phyloP scores from a whole-genome alignment of 2,888 invertebrate species.

The Agonum fuliginosum region DNA sequence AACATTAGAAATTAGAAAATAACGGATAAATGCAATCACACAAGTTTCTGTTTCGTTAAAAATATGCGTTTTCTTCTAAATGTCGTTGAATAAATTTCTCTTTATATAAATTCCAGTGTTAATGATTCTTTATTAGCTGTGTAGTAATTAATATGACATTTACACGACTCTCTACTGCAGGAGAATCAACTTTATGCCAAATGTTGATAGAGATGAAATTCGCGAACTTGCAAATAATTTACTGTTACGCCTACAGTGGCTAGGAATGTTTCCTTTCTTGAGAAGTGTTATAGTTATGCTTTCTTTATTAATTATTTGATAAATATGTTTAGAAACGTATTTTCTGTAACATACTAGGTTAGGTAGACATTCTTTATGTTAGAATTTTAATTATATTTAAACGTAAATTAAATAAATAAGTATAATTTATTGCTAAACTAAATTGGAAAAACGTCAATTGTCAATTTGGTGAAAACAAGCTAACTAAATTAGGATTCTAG shows the following conservation, averaged over 20 bases:
- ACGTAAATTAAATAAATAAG: no score
- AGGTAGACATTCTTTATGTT: no score
- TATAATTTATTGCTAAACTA: no score
- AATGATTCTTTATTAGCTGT: constrained; percentile 26
- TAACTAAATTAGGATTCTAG: no score
- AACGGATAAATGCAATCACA: no score
- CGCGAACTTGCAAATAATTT: background rate
- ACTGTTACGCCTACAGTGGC: background rate
- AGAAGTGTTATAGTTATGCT: background rate
- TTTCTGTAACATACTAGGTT: no score
- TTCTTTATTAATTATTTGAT: constrained; percentile 3
- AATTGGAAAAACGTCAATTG: no score
- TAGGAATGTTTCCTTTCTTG: background rate
- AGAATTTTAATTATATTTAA: background rate
- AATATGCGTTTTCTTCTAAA: background rate
- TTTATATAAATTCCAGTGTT: constrained; percentile 23
- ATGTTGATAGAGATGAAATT: background rate
- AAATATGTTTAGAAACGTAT: no score
- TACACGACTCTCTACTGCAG: background rate
- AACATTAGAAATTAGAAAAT: no score
- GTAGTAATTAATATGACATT: constrained; percentile 43
- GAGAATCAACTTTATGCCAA: background rate
- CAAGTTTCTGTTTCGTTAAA: background rate
- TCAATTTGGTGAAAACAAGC: background rate
- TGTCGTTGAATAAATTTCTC: constrained; percentile 20